Base-by-base conservation (phyloP, 1,140 invertebrate genomes). In the Drosophila nigromelanica region DNA sequence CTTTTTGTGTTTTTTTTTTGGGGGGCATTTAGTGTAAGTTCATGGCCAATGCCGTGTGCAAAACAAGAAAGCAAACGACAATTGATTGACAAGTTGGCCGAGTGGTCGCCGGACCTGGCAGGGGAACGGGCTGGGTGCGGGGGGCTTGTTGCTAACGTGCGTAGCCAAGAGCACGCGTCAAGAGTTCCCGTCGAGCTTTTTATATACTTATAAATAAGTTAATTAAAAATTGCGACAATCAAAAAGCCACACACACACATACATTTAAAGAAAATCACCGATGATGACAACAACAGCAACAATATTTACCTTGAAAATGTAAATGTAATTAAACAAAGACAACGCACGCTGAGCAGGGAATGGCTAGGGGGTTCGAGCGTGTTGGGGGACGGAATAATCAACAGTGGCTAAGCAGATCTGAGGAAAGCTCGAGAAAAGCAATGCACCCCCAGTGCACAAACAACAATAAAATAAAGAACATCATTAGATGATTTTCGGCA, bases 81-180 rank as follows among this genome's bases (percentile, higher is more conserved):
- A 72, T 77, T 87, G 82, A 87, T 82, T 82, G 82, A 82, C 79
- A 89, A 87, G 59, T 83, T 89, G 82, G 83, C 82, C 76, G 21
- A 79, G 63, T 71, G 37, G 43, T 18, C 54, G 39, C 11, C 39
- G n/a, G 27, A 15, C 18, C 18, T 1, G 18, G 18, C 1, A 18
- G 18, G 18, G 18, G 1, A 1, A 1, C 1, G 18, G 18, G 2
- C 18, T 18, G 18, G 2, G n/a, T n/a, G n/a, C n/a, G n/a, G 18
- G 18, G 18, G 18, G 18, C 2, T 1, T 18, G 18, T 48, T 11
- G 37, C 5, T 15, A 21, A 54, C 24, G 58, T 68, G 62, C 70
- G 70, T 73, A 40, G 48, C 55, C 12, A 60, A 55, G 12, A 69
- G 70, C 70, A 73, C 70, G 70, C 70, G 70, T 73, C 62, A 21